Evolutionary conservation across 2,888 invertebrate species (phyloP).

Genomic region (Apamea monoglypha): DNA sequence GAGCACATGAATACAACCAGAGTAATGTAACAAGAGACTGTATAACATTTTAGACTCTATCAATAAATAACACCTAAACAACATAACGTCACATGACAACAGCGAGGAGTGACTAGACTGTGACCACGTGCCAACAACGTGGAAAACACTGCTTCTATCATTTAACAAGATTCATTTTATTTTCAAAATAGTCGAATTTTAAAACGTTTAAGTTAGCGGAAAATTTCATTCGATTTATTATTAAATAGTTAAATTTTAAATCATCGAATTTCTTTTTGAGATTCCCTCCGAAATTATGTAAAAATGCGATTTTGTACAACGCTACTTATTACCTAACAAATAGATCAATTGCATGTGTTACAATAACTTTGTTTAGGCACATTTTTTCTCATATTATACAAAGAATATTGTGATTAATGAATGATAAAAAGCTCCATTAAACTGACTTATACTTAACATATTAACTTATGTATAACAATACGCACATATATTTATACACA

Average conservation of each 20-base stretch:
- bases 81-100: constrained; percentile 84
- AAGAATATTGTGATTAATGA: constrained; percentile 59
- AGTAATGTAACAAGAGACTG: constrained; percentile 83
- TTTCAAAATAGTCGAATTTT: constrained; percentile 53
- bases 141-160: constrained; percentile 64
- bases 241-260: constrained; percentile 52
- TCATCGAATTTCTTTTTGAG: constrained; percentile 31
- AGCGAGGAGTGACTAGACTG: constrained; percentile 80
- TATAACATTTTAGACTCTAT: constrained; percentile 84
- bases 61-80: constrained; percentile 79
- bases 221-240: constrained; percentile 36
- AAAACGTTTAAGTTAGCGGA: constrained; percentile 46
- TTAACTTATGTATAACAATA: constrained; percentile 35
- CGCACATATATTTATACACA: constrained; percentile 23
- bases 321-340: constrained; percentile 63
- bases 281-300: constrained; percentile 57
- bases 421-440: constrained; percentile 61
- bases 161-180: constrained; percentile 57
- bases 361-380: constrained; percentile 80
- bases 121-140: constrained; percentile 58
- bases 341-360: constrained; percentile 67
- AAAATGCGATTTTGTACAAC: constrained; percentile 61
- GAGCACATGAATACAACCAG: constrained; percentile 86
- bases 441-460: constrained; percentile 44
- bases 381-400: constrained; percentile 74